Base-by-base conservation (phyloP, 2,888 invertebrate species). In the Xestia sexstrigata region DNA sequence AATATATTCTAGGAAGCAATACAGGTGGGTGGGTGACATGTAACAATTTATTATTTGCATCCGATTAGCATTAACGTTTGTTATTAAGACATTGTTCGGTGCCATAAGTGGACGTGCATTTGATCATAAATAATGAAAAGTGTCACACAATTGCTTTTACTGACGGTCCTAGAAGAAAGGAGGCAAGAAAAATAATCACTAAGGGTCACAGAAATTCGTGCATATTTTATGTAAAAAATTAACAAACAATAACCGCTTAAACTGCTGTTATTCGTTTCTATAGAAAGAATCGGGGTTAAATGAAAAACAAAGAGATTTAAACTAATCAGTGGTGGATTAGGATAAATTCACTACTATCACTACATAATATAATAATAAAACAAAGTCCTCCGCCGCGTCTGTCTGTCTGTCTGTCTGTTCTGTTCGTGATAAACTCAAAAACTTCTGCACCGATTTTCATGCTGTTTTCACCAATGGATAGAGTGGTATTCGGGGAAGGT, bases 21-120 rank as follows among this genome's bases (percentile, higher is more conserved):
- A 62, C 17, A 47, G 55, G 52, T 76, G 69, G 55, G 52, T 76
- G 69, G 67, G 80, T 83, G 89, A 82, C 88, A 84, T 71, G 78
- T 81, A 81, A 83, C 79, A 83, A 84, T 84, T 83, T 84, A 87
- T 84, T 77, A 87, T 90, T 88, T 86, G 83, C 88, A 89, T 89
- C 55, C 66, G 80, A 84, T 88, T 89, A 82, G 78, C 88, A 86
- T 87, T 78, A 65, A 66, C 66, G 71, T 81, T 84, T 84, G 55
- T 65, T 70, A 72, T 68, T 60, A 67, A 73, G 58, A 78, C 70
- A 82, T 75, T 82, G 77, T 79, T 84, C 52, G 79, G 76, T 86
- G 65, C 67, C 26, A 35, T 79, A 70, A 5, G 68, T 45, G 63
- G 79, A 80, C 76, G 39, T 70, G 70, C 39, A 63, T 68, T 79